These are phyloP conservation scores for Schizopygopsis malacanthus DNA, from an alignment of 2,797 vertebrate species.

Conservation along the genomic window DNA sequence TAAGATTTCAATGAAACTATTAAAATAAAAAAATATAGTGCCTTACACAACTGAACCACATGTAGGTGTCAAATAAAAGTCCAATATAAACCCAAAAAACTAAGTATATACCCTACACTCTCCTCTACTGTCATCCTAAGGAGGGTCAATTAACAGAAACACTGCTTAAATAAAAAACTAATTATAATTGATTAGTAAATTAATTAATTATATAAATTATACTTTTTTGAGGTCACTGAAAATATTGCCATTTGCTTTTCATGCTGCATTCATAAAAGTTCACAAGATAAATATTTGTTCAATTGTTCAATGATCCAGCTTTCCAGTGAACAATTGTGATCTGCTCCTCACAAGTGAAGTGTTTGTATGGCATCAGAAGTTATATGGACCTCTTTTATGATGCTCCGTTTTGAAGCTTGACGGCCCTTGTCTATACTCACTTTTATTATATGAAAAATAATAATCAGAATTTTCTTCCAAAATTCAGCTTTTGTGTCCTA, in stretches of 20 bases:
- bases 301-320: not conserved
- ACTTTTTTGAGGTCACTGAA: not conserved
- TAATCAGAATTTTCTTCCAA: not conserved
- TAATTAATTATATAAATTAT: no score
- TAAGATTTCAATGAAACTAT: not conserved
- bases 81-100: no score
- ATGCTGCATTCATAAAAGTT: not conserved
- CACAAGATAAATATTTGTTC: not conserved
- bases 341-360: not conserved
- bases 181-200: no score
- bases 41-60: no score
- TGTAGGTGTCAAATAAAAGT: no score
- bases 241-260: not conserved
- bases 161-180: no score
- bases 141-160: no score
- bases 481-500: not conserved
- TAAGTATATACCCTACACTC: no score
- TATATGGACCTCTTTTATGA: not conserved
- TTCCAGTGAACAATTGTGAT: not conserved
- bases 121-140: no score
- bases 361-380: not conserved
- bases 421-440: not conserved
- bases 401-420: not conserved
- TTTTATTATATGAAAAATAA: not conserved
- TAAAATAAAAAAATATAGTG: not conserved